Evolutionary conservation across 2,797 vertebrate genomes (phyloP).

Genomic region (Lithobates pipiens): DNA sequence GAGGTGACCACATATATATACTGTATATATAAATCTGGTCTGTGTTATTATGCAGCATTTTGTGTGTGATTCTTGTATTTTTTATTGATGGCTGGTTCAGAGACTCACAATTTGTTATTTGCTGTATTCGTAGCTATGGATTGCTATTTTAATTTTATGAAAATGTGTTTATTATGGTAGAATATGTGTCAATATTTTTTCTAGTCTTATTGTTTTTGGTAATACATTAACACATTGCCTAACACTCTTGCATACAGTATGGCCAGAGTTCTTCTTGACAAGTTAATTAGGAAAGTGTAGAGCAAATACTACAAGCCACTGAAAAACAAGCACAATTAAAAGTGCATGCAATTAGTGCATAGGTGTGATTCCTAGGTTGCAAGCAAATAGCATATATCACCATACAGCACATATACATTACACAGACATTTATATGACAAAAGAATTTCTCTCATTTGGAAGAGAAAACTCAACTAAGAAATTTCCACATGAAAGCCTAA

Average conservation of each 20-base stretch:
- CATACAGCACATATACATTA: not conserved
- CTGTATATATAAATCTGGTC: too few species aligned
- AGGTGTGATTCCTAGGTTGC: not conserved
- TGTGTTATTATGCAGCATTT: too few species aligned
- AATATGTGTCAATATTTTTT: too few species aligned
- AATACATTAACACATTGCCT: too few species aligned
- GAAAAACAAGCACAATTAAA: conserved; percentile 1
- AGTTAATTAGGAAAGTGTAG: not conserved
- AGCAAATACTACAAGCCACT: not conserved
- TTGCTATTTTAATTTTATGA: too few species aligned
- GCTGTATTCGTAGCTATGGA: too few species aligned
- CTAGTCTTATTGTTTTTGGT: too few species aligned
- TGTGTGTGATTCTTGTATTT: too few species aligned
- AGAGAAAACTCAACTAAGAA: not conserved
- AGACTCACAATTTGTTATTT: too few species aligned
- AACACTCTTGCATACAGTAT: not conserved
- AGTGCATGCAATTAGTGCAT: not conserved
- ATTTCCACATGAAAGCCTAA: not conserved
- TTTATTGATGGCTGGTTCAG: too few species aligned
- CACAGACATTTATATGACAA: not conserved
- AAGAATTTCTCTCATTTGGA: not conserved
- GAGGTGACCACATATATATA: too few species aligned
- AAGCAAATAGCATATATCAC: not conserved
- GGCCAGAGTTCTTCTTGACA: not conserved
- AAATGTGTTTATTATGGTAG: too few species aligned